These are phyloP conservation scores for Poeciliopsis retropinna DNA, from an alignment of 2,113 vertebrate genomes.

Conservation along the genomic window DNA sequence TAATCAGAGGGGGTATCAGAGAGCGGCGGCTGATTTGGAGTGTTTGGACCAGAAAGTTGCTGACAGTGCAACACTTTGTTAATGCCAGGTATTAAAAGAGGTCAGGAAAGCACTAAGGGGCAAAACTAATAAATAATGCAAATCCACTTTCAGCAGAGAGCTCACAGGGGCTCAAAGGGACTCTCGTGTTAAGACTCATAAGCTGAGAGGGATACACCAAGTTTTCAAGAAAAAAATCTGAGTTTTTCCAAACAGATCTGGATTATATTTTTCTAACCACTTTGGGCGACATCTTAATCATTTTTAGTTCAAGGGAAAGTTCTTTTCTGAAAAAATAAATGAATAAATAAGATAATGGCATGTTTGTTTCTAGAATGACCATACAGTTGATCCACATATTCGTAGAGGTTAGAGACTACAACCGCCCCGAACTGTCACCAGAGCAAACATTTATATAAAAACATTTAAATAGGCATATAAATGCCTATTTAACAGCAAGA, in stretches of 20 bases:
- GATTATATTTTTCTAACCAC: too few relatives aligned
- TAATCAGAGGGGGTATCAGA: slow-evolving; percentile 10
- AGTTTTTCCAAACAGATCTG: background rate
- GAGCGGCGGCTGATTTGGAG: slow-evolving; percentile 14
- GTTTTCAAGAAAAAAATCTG: background rate
- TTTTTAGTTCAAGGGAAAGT: too few relatives aligned
- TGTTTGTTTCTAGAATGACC: too few relatives aligned
- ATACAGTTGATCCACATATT: too few relatives aligned
- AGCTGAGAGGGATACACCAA: slow-evolving; percentile 12
- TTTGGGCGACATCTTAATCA: too few relatives aligned
- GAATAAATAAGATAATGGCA: too few relatives aligned
- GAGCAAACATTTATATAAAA: too few relatives aligned
- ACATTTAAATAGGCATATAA: too few relatives aligned
- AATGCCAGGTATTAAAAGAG: slow-evolving; percentile 64
- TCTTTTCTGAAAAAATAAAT: too few relatives aligned
- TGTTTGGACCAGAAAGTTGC: slow-evolving; percentile 28
- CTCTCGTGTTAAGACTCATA: slow-evolving; percentile 46
- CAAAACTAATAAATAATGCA: slow-evolving; percentile 72
- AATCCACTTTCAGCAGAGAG: slow-evolving; percentile 63
- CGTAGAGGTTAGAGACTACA: too few relatives aligned
- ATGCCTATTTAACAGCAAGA: too few relatives aligned
- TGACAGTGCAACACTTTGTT: slow-evolving; percentile 41
- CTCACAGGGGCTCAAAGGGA: slow-evolving; percentile 53
- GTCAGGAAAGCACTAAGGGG: slow-evolving; percentile 60
- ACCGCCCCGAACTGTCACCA: too few relatives aligned